Percentiles rank a stretch among this genome's conserved stretches.
These are phyloP conservation scores for Cephus nigrinus DNA, from an alignment of 2,888 invertebrate genomes.

Conservation along the genomic window DNA sequence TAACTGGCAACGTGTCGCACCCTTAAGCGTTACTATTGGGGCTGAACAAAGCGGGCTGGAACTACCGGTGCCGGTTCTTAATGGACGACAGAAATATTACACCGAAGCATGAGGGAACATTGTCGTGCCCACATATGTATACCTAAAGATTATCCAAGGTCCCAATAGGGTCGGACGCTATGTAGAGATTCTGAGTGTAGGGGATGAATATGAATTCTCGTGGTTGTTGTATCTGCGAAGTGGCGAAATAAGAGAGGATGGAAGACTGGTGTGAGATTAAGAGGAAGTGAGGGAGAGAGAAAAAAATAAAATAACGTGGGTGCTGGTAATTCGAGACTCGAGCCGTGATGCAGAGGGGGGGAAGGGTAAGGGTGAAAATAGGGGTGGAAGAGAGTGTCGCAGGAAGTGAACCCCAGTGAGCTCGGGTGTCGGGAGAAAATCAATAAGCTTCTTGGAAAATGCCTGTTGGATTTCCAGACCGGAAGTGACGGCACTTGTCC, in stretches of 20 bases:
- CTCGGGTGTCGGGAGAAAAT: conserved; percentile 27
- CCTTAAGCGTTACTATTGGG: background rate
- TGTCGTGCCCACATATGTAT: background rate
- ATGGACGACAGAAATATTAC: conserved; percentile 7
- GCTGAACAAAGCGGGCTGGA: background rate
- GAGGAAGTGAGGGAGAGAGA: conserved; percentile 3
- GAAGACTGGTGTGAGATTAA: background rate
- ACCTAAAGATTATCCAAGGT: background rate
- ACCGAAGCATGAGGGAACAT: conserved; percentile 2
- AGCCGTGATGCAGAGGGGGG: conserved; percentile 23
- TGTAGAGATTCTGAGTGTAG: background rate
- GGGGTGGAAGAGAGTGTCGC: conserved; percentile 32
- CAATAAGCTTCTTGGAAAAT: conserved; percentile 10
- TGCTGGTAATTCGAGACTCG: conserved; percentile 43
- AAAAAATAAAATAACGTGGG: conserved; percentile 2
- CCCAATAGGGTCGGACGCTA: background rate
- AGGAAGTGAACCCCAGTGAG: conserved; percentile 47
- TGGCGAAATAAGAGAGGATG: background rate
- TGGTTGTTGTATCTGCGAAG: conserved; percentile 9
- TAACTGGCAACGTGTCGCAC: background rate
- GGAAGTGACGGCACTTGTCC: background rate
- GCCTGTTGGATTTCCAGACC: background rate
- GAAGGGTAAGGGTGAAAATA: background rate
- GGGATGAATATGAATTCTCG: conserved; percentile 4
- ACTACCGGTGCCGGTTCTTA: conserved; percentile 2